phyloP scores from a whole-genome alignment of 1,140 invertebrate species.

The Lerema accius region DNA sequence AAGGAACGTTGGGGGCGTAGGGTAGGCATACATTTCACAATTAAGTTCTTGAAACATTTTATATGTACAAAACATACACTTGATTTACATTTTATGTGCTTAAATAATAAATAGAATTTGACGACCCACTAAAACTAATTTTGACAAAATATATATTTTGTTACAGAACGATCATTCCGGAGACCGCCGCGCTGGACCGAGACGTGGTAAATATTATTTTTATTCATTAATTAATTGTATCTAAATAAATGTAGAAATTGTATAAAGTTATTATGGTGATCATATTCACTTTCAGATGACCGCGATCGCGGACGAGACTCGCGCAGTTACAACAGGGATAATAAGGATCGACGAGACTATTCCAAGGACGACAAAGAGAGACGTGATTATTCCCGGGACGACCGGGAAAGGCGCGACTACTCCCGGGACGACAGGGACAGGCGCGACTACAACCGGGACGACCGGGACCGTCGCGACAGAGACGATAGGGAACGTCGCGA shows the following conservation, averaged over 20 bases:
- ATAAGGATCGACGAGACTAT: slow-evolving; percentile 61
- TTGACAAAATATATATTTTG: slow-evolving; percentile 6
- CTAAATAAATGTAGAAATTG: too few species aligned
- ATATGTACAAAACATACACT: too few species aligned
- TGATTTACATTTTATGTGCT: too few species aligned
- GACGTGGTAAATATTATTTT: slow-evolving; percentile 58
- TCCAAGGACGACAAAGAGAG: slow-evolving; percentile 59
- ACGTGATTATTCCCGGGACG: slow-evolving; percentile 52
- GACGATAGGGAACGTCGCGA: too few species aligned
- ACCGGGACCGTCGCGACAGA: slow-evolving; percentile 54
- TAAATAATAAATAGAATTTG: too few species aligned
- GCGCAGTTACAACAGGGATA: slow-evolving; percentile 67
- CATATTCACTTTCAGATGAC: slow-evolving; percentile 56
- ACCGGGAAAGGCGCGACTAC: slow-evolving; percentile 55
- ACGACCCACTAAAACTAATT: too few species aligned
- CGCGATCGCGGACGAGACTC: slow-evolving; percentile 68
- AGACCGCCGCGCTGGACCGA: slow-evolving; percentile 63
- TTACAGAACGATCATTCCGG: slow-evolving; percentile 73
- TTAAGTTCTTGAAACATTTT: neutral
- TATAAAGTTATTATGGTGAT: too few species aligned
- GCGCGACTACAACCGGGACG: slow-evolving; percentile 47
- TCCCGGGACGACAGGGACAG: slow-evolving; percentile 43
- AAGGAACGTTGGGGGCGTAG: slow-evolving; percentile 76
- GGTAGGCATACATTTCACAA: slow-evolving; percentile 42
- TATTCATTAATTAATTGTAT: slow-evolving; percentile 1